These are phyloP conservation scores for Apocrypta bakeri DNA, from an alignment of 1,140 invertebrate species.

Conservation along the genomic window DNA sequence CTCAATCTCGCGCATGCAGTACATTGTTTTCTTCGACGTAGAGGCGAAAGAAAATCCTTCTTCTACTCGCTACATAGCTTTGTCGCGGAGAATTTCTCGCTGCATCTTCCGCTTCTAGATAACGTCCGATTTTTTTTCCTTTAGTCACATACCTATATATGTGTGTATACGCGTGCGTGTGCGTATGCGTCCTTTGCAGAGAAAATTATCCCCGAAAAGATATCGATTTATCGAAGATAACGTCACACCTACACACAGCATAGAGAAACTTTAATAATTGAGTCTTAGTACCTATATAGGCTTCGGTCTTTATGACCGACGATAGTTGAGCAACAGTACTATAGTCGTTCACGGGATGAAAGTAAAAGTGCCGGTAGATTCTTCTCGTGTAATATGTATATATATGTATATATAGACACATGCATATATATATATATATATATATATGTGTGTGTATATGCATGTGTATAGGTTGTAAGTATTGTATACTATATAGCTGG, in stretches of 20 bases:
- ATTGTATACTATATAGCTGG: neutral
- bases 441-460: no score
- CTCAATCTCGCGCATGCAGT: slow-evolving; percentile 12
- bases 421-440: no score
- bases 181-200: no score
- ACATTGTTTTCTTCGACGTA: slow-evolving; percentile 57
- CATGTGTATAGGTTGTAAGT: neutral
- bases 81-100: no score
- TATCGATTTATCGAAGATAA: neutral
- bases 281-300: neutral
- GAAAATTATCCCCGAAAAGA: slow-evolving; percentile 34
- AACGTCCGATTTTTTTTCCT: slow-evolving; percentile 30
- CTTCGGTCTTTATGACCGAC: neutral
- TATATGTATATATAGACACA: no score
- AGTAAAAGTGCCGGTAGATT: slow-evolving; percentile 42
- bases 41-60: slow-evolving; percentile 37
- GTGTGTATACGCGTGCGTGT: slow-evolving; percentile 43
- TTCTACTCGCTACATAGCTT: neutral
- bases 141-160: slow-evolving; percentile 15
- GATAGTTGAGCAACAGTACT: slow-evolving; percentile 8
- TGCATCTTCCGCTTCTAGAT: no score
- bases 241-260: slow-evolving; percentile 3
- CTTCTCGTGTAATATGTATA: no score
- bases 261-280: neutral
- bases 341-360: slow-evolving; percentile 19